phyloP scores from a whole-genome alignment of 2,888 invertebrate genomes.

The Sinodicranocentrus sp. region DNA sequence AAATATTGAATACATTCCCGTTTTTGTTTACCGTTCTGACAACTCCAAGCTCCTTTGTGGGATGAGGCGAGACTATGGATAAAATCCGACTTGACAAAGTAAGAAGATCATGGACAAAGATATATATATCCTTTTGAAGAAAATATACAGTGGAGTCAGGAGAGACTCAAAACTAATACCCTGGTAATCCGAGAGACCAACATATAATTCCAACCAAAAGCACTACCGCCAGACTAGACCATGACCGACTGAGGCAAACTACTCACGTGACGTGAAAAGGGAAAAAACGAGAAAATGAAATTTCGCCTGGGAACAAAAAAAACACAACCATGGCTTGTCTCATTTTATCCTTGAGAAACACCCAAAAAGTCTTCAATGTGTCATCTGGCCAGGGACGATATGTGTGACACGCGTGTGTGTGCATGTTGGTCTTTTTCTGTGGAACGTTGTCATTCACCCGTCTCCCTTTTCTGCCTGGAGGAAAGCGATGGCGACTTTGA shows the following conservation, averaged over 20 bases:
- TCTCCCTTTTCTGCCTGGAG: constrained; percentile 33
- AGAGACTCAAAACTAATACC: constrained; percentile 32
- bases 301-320: background rate
- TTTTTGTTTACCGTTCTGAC: constrained; percentile 13
- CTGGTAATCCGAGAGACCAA: constrained; percentile 49
- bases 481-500: constrained; percentile 32
- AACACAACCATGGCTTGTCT: background rate
- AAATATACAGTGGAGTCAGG: constrained; percentile 7
- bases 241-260: background rate
- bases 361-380: constrained; percentile 16
- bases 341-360: constrained; percentile 37
- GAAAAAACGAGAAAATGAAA: constrained; percentile 23
- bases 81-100: too few relatives aligned
- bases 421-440: too few relatives aligned
- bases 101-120: too few relatives aligned
- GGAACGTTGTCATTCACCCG: constrained; percentile 25
- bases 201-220: constrained; percentile 16
- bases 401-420: constrained; percentile 1
- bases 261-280: background rate
- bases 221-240: constrained; percentile 7
- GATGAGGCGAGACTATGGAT: too few relatives aligned
- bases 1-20: constrained; percentile 44
- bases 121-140: background rate
- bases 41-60: too few relatives aligned
- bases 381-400: constrained; percentile 57